Evolutionary conservation across 2,888 invertebrate species (phyloP), one percentile per base, ranked within the genome.

Genomic region (Drosophila conformis): DNA sequence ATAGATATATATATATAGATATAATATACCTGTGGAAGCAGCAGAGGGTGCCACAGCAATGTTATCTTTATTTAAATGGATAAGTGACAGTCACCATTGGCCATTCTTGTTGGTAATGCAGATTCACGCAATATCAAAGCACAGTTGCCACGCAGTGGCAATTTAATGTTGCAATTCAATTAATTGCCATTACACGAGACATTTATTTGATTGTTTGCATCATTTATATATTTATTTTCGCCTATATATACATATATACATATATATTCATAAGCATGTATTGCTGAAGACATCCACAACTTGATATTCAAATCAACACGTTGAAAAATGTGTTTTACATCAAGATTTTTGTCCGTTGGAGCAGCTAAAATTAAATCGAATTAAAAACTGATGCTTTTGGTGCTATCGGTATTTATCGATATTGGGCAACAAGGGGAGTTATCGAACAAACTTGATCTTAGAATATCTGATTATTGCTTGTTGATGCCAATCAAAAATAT

Each of bases 11-110:
- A 10, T n/a, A 58, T 51, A 33, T 59, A 66, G 57, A 68, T 33
- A 70, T 42, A 73, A 62, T 71, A 73, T 51, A 64, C 56, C 51
- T 49, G 49, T 70, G 29, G 27, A 38, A 13, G 21, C 46, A 10
- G 6, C n/a, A n/a, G 49, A 36, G 51, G 36, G 35, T 36, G 33
- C 60, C 58, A 25, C 13, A 40, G 51, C 61, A 68, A 70, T 66
- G 66, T 68, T 77, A 64, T 74, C 81, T 82, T 69, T 52, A 81
- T 79, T 76, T 68, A 49, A 66, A 53, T 33, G 48, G 35, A 27
- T 60, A 46, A 36, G 27, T 52, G 59, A 73, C 53, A 73, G 60
- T 73, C 27, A 40, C n/a, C 51, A 33, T 56, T 66, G 56, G 46
- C 25, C 46, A 46, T 25, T 46, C 25, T 8, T 25, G 46, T 8